A percentile compares a stretch with the other conserved stretches of the same genome.
Evolutionary conservation across 1,140 invertebrate species (phyloP).

Genomic region (Acromyrmex charruanus): DNA sequence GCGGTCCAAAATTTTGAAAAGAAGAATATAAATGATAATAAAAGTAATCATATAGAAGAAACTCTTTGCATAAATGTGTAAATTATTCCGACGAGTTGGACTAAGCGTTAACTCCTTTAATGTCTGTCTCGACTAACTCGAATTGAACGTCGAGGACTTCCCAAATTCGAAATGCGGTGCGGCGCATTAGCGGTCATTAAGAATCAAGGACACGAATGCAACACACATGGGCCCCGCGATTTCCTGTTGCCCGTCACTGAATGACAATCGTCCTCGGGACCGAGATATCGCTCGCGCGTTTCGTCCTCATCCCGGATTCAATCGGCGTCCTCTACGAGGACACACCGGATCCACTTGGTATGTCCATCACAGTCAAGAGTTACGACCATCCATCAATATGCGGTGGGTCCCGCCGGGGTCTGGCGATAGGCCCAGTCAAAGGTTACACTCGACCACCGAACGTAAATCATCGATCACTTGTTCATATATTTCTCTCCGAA

Average conservation of each 20-base stretch:
- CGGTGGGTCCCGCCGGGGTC: conserved; percentile 60
- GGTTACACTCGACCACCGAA: conserved; percentile 8
- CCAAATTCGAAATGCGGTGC: conserved; percentile 59
- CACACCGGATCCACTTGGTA: conserved; percentile 62
- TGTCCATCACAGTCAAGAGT: conserved; percentile 67
- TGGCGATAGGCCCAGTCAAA: conserved; percentile 49
- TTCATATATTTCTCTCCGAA: background rate
- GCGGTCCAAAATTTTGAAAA: background rate
- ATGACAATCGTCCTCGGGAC: conserved; percentile 63
- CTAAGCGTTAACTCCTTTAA: conserved; percentile 17
- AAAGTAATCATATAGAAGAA: background rate
- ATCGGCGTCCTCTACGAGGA: conserved; percentile 71
- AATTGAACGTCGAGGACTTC: conserved; percentile 38
- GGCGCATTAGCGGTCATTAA: conserved; percentile 65
- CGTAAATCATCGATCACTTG: background rate
- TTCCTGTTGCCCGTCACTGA: conserved; percentile 73
- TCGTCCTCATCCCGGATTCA: conserved; percentile 78
- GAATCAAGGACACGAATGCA: conserved; percentile 72
- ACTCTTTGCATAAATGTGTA: conserved; percentile 18
- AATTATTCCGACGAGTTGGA: conserved; percentile 1
- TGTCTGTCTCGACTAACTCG: background rate
- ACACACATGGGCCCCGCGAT: conserved; percentile 51
- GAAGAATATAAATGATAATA: conserved; percentile 12
- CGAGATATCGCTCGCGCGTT: conserved; percentile 69
- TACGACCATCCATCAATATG: conserved; percentile 69